Evolutionary conservation across 2,113 vertebrate genomes (phyloP), one percentile per base, ranked within the genome.

Genomic region (Osmerus eperlanus): DNA sequence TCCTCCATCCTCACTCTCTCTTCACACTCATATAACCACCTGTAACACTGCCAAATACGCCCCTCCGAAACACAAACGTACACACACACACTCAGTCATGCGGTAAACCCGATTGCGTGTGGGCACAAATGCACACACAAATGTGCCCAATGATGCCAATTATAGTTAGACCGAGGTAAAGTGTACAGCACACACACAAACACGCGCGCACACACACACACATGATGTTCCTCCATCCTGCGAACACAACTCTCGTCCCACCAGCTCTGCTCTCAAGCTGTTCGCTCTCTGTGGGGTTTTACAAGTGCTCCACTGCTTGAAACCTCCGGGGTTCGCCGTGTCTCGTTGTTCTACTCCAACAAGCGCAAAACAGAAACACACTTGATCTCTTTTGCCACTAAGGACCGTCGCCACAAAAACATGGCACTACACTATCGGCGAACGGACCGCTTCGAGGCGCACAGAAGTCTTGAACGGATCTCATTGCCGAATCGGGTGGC

Each of bases 271-370:
- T 56, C 23, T 56, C 53, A 55, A 80, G 77, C 53, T 0, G 47
- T 53, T 74, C 68, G 68, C 71, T 70, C 54, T 60, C 53, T 65
- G 81, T 83, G 60, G 79, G 82, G 78, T 83, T 66, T 55, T 54
- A 23, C 59, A 74, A 83, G 76, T 74, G 15, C 25, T 32, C 51
- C 16, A 16, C 61, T 11, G 62, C 25, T 16, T 11, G 13, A 19
- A 41, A 62, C 25, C 14, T 29, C 11, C 13, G 2, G 21, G 3
- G 59, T 28, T 13, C 23, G 9, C 59, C 4, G 3, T 19, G 11
- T 70, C 25, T 2, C 19, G 19, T 11, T 3, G 19, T n/a, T 15
- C 59, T 21, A 29, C 54, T 70, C 32, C 32, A 7, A 4, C 47
- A 25, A 28, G 25, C 25, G 28, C 19, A 8, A 7, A 36, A 7